phyloP scores from a whole-genome alignment of 2,888 invertebrate genomes.

The Acanthopleura granulata region DNA sequence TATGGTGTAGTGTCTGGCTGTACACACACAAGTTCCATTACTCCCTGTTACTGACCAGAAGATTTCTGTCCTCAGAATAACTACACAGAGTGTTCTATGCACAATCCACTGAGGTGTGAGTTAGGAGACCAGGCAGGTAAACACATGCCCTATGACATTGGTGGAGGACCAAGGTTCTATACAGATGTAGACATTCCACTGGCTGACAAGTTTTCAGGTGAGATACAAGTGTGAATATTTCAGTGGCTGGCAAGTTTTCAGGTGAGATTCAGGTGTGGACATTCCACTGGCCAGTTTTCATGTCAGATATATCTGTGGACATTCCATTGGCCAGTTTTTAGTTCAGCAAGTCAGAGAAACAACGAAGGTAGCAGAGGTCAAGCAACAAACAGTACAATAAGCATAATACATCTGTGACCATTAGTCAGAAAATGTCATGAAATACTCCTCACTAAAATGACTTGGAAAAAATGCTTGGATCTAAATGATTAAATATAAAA shows the following conservation, averaged over 20 bases:
- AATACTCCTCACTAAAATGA: too few relatives aligned
- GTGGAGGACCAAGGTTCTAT: slow-evolving; percentile 81
- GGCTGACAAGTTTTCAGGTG: slow-evolving; percentile 68
- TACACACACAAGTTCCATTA: too few relatives aligned
- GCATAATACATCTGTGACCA: too few relatives aligned
- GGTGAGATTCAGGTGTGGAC: slow-evolving; percentile 87
- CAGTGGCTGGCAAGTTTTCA: slow-evolving; percentile 74
- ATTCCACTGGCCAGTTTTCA: slow-evolving; percentile 77
- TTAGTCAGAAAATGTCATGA: too few relatives aligned
- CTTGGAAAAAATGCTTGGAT: too few relatives aligned
- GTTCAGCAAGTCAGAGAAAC: slow-evolving; percentile 60
- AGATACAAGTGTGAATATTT: slow-evolving; percentile 85
- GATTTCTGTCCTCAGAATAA: slow-evolving; percentile 30
- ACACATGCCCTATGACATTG: slow-evolving; percentile 86
- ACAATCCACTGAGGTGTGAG: slow-evolving; percentile 90
- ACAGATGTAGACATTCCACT: slow-evolving; percentile 90
- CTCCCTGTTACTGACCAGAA: neutral
- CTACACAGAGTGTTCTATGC: slow-evolving; percentile 82
- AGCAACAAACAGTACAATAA: too few relatives aligned
- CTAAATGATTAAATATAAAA: too few relatives aligned
- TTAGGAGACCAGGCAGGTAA: slow-evolving; percentile 91
- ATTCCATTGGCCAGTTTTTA: slow-evolving; percentile 77
- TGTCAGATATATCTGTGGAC: slow-evolving; percentile 83
- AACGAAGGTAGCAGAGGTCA: too few relatives aligned
- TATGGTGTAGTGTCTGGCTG: too few relatives aligned